phyloP scores from a whole-genome alignment of 2,797 vertebrate species.

The Halcyon chelicuti region DNA sequence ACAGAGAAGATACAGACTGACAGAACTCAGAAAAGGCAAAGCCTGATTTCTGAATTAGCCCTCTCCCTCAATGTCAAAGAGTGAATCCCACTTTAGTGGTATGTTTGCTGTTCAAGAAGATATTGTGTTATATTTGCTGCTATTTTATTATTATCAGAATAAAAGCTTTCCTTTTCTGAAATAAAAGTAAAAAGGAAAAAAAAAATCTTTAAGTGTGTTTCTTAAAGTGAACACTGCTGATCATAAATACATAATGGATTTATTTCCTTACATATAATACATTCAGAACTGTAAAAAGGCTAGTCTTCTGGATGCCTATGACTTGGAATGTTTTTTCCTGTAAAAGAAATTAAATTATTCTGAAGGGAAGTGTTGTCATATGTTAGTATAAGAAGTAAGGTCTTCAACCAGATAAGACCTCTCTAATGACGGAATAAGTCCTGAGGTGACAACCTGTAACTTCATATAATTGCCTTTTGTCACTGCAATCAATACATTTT shows the following conservation, averaged over 20 bases:
- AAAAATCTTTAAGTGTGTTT: not conserved
- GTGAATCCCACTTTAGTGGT: not conserved
- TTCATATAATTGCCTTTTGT: not conserved
- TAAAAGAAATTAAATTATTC: not conserved
- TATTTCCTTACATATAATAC: not conserved
- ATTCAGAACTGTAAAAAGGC: not conserved
- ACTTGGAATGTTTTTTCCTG: not conserved
- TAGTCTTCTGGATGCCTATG: not conserved
- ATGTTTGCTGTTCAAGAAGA: not conserved
- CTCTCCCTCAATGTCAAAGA: not conserved
- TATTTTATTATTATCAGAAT: not conserved
- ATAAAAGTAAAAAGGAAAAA: not conserved
- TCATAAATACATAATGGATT: not conserved
- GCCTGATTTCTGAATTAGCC: not conserved
- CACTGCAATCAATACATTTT: not conserved
- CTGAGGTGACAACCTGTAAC: not conserved
- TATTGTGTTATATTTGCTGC: not conserved
- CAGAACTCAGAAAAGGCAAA: not conserved
- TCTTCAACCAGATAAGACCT: not conserved
- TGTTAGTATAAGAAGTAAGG: not conserved
- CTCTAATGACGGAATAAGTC: not conserved
- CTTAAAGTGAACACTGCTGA: not conserved
- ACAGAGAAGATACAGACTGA: not conserved
- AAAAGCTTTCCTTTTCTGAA: not conserved
- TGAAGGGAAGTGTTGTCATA: not conserved